Conservation (phyloP, 2,797 vertebrate genomes). For the Pseudochaenichthys georgianus region DNA sequence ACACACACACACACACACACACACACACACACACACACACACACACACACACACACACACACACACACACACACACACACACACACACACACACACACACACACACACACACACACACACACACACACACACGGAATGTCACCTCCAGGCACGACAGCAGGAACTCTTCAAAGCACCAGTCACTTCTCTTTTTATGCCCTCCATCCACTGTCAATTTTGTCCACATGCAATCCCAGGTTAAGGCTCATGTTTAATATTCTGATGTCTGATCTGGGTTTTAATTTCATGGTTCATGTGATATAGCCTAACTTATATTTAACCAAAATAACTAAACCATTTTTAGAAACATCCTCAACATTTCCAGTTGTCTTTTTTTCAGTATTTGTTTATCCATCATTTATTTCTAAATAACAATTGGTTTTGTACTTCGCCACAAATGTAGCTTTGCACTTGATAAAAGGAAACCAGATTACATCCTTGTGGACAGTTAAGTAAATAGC, state of each 20-base stretch:
- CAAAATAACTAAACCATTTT: not conserved
- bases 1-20: constrained; percentile 35
- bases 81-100: constrained; percentile 5
- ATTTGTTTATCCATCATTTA: not conserved
- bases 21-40: constrained; percentile 1
- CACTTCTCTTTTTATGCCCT: constrained; percentile 29
- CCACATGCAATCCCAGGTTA: constrained; percentile 25
- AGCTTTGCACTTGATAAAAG: not conserved
- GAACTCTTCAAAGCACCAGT: constrained; percentile 63
- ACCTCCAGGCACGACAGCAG: constrained; percentile 70
- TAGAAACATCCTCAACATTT: too few species aligned
- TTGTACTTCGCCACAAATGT: not conserved
- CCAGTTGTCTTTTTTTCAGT: not conserved
- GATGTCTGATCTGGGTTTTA: constrained; percentile 3
- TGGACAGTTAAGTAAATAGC: not conserved
- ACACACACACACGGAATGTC: too few species aligned
- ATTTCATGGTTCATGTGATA: not conserved
- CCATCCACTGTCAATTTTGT: constrained; percentile 27
- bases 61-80: constrained; percentile 34
- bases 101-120: too few species aligned
- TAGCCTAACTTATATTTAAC: not conserved
- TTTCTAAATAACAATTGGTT: not conserved
- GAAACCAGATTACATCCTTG: not conserved
- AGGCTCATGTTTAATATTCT: not conserved
- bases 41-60: constrained; percentile 44